Conservation (phyloP, 2,113 vertebrate species). For the Amazona guildingii region DNA sequence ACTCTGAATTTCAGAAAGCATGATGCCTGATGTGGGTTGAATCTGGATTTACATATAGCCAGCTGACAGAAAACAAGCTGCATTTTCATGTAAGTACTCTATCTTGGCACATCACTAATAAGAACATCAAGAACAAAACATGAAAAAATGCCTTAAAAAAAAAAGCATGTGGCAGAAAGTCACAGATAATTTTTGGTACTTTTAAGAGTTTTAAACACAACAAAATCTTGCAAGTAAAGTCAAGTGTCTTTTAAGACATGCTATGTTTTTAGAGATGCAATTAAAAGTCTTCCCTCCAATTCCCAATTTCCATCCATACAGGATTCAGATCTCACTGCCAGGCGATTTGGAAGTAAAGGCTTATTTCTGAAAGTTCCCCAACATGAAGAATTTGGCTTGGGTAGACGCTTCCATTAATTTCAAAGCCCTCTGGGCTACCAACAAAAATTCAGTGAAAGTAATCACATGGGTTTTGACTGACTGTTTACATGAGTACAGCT, state of each 20-base stretch:
- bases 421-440: slow-evolving; percentile 6
- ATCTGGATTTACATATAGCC: neutral
- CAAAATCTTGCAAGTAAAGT: neutral
- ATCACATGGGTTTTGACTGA: neutral
- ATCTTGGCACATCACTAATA: neutral
- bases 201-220: neutral
- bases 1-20: neutral
- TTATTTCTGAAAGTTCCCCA: neutral
- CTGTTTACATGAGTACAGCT: neutral
- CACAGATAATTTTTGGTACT: neutral
- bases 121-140: neutral
- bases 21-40: neutral
- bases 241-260: neutral
- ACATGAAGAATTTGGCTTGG: neutral
- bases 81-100: neutral
- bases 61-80: neutral
- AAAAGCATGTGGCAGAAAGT: neutral
- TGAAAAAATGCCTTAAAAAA: neutral
- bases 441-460: neutral
- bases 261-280: neutral
- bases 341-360: neutral
- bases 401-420: slow-evolving; percentile 4
- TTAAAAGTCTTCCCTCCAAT: neutral
- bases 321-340: neutral
- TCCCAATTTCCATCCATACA: neutral